These are phyloP conservation scores for Gonatopus flavifemur DNA, from an alignment of 1,140 invertebrate species.

Conservation along the genomic window DNA sequence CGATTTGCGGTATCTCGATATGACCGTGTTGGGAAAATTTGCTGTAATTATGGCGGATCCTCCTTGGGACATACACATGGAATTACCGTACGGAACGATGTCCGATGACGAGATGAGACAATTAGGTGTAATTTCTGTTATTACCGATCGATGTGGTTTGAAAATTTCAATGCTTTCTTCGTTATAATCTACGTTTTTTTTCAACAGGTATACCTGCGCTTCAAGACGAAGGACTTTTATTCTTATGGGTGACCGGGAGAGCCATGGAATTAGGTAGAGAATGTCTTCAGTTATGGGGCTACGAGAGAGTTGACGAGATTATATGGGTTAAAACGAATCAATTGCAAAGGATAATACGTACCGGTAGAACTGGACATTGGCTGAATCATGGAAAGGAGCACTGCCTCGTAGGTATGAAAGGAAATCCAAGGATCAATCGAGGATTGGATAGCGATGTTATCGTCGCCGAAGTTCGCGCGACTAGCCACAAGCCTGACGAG, in stretches of 20 bases:
- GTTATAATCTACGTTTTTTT: too few relatives aligned
- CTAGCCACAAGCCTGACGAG: conserved; percentile 97
- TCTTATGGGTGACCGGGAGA: conserved; percentile 96
- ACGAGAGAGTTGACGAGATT: conserved; percentile 94
- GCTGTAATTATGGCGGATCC: conserved; percentile 95
- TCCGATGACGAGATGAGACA: conserved; percentile 98
- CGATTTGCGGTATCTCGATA: conserved; percentile 92
- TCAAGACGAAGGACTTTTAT: conserved; percentile 95
- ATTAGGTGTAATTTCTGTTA: too few relatives aligned
- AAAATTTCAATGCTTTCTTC: background rate
- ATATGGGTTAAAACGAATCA: conserved; percentile 99
- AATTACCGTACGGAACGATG: conserved; percentile 98
- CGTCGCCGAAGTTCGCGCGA: conserved; percentile 95
- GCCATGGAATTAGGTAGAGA: conserved; percentile 97
- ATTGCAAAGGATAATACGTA: conserved; percentile 93
- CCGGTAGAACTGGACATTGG: conserved; percentile 96
- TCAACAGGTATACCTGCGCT: conserved; percentile 72
- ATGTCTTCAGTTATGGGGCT: conserved; percentile 91
- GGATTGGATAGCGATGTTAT: conserved; percentile 97
- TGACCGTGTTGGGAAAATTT: conserved; percentile 93
- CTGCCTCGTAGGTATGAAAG: conserved; percentile 95
- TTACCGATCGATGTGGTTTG: conserved; percentile 61
- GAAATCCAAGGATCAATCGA: conserved; percentile 87
- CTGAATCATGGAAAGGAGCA: conserved; percentile 99
- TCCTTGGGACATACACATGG: conserved; percentile 98